phyloP scores from a whole-genome alignment of 2,113 vertebrate genomes.

The Hyperopisus bebe region DNA sequence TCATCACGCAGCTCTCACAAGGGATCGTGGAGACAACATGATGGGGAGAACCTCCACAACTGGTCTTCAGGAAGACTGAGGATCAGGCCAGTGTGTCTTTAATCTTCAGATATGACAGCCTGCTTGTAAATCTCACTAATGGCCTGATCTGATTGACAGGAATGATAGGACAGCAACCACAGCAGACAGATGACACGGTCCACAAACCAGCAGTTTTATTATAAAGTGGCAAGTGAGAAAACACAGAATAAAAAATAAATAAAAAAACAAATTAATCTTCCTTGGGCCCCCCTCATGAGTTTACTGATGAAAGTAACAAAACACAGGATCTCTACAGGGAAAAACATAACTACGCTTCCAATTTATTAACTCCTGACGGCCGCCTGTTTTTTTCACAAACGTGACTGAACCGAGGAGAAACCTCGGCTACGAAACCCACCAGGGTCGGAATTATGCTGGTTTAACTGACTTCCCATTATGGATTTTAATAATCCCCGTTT shows the following conservation, averaged over 20 bases:
- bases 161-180: not conserved
- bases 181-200: not conserved
- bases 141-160: not conserved
- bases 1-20: not conserved
- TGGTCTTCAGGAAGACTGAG: not conserved
- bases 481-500: not conserved
- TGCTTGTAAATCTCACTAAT: constrained; percentile 4
- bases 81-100: not conserved
- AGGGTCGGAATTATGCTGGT: not conserved
- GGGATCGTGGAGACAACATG: not conserved
- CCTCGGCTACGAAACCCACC: not conserved
- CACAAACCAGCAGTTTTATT: not conserved
- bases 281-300: not conserved
- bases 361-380: not conserved
- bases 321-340: not conserved
- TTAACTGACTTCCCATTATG: not conserved
- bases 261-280: constrained; percentile 10
- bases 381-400: not conserved
- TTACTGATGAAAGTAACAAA: constrained; percentile 4
- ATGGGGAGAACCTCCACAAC: not conserved
- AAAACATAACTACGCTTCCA: not conserved
- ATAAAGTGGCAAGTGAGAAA: not conserved
- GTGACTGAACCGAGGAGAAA: not conserved
- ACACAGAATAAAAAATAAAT: not conserved
- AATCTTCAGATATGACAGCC: constrained; percentile 3